Conservation (phyloP, 2,113 vertebrate genomes). For the Formicarius rufipectus region DNA sequence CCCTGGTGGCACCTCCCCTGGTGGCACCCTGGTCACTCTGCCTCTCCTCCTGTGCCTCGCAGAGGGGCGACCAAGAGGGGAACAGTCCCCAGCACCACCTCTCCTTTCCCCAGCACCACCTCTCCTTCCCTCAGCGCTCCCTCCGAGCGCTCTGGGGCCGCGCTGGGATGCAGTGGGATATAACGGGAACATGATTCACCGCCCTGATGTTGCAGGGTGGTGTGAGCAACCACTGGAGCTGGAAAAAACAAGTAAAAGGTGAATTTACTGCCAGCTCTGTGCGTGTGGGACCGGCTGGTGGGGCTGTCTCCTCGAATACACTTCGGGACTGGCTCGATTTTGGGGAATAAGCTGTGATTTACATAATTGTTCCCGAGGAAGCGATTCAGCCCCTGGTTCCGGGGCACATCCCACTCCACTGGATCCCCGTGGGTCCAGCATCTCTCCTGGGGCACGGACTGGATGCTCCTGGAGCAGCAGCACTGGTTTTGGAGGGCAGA, state of each 20-base stretch:
- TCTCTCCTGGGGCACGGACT: rapidly evolving
- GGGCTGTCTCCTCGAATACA: background rate
- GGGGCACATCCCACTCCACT: rapidly evolving
- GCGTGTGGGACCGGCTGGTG: background rate
- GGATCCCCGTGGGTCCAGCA: background rate
- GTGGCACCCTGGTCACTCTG: background rate
- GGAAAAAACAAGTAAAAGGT: background rate
- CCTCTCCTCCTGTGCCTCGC: background rate
- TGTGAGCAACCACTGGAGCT: background rate
- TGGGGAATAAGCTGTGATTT: background rate
- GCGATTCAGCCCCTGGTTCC: rapidly evolving
- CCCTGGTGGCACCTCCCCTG: background rate
- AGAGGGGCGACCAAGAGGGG: background rate
- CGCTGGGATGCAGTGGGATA: background rate
- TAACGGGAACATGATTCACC: background rate
- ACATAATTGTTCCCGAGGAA: background rate
- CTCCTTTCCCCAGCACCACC: background rate
- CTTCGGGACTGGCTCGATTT: rapidly evolving
- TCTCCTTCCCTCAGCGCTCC: background rate
- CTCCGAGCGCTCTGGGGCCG: background rate
- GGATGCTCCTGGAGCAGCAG: background rate
- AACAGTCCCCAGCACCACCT: background rate
- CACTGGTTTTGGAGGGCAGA: rapidly evolving
- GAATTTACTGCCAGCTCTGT: background rate
- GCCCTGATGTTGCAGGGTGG: background rate